A percentile compares a stretch with the other conserved stretches of the same genome.
phyloP scores from a whole-genome alignment of 2,888 invertebrate genomes.

The Monoplex corrugatus region DNA sequence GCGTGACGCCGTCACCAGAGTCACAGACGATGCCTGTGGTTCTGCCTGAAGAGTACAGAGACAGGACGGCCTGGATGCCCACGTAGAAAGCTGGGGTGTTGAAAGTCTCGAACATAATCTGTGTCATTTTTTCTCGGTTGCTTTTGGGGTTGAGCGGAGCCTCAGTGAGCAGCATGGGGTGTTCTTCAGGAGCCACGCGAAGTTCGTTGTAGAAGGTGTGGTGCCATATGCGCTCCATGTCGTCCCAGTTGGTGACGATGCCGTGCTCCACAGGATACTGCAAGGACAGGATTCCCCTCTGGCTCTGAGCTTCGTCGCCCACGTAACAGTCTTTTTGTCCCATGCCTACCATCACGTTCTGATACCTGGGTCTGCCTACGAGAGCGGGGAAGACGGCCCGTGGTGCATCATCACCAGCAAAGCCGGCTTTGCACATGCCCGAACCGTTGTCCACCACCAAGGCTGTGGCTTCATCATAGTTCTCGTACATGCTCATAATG shows the following conservation, averaged over 20 bases:
- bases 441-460: not conserved
- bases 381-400: not conserved
- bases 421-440: not conserved
- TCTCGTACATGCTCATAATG: not conserved
- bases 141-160: constrained; percentile 93
- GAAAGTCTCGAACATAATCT: constrained; percentile 83
- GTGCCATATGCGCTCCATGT: constrained; percentile 75
- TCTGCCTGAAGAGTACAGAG: constrained; percentile 95
- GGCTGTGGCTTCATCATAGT: not conserved
- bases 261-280: constrained; percentile 72
- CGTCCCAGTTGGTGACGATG: constrained; percentile 78
- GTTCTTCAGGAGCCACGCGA: constrained; percentile 93
- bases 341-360: not conserved
- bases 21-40: constrained; percentile 96
- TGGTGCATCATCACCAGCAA: not conserved
- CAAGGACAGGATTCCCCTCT: not conserved
- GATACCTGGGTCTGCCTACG: no score
- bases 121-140: constrained; percentile 96
- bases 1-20: constrained; percentile 97
- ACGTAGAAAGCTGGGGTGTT: constrained; percentile 92
- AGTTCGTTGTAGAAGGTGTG: constrained; percentile 86
- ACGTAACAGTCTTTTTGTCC: not conserved
- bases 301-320: constrained; percentile 2
- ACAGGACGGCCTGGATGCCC: constrained; percentile 95
- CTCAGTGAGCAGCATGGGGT: constrained; percentile 94